Conservation (phyloP, 2,888 invertebrate species). For the Sphaerophoria rueppellii region DNA sequence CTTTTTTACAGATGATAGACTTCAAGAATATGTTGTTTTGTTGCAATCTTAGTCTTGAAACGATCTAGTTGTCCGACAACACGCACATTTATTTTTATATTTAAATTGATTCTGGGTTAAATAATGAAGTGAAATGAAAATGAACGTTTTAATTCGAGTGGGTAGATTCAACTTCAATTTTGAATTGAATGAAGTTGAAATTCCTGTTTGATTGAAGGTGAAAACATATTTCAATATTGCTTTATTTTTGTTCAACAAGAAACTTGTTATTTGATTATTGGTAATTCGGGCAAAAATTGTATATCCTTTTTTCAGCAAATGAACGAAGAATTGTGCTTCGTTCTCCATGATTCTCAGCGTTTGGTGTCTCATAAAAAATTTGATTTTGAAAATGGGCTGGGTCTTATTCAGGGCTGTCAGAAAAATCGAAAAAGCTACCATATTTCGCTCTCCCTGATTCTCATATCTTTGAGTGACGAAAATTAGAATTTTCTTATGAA, state of each 20-base stretch:
- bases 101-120: constrained; percentile 13
- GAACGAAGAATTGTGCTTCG: no score
- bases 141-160: constrained; percentile 7
- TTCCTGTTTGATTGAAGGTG: constrained; percentile 58
- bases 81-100: not conserved
- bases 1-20: constrained; percentile 6
- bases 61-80: constrained; percentile 35
- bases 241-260: constrained; percentile 7
- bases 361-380: no score
- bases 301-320: no score
- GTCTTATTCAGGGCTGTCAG: no score
- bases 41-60: not conserved
- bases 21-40: constrained; percentile 1
- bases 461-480: no score
- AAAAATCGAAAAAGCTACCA: no score
- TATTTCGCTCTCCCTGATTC: no score
- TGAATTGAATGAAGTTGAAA: constrained; percentile 43
- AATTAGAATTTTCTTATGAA: no score
- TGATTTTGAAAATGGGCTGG: no score
- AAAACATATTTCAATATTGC: constrained; percentile 15
- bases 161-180: constrained; percentile 23
- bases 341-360: no score
- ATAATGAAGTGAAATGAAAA: constrained; percentile 26
- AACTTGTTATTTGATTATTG: constrained; percentile 21
- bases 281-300: no score